phyloP scores from a whole-genome alignment of 1,140 invertebrate genomes.

The Anastrepha obliqua region DNA sequence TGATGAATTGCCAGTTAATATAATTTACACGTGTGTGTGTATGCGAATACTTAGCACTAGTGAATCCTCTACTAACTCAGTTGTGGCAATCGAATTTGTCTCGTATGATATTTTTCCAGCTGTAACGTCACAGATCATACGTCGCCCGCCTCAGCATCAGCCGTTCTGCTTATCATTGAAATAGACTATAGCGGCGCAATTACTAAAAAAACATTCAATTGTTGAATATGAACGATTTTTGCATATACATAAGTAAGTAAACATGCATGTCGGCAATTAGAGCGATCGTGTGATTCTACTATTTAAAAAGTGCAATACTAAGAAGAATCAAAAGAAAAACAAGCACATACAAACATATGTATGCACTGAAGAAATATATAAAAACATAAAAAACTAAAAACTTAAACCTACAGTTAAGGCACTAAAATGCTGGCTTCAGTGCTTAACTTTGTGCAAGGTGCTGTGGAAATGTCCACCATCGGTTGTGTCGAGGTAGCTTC shows the following conservation, averaged over 20 bases:
- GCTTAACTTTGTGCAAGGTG: constrained; percentile 68
- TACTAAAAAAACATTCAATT: constrained; percentile 24
- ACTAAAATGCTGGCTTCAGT: constrained; percentile 56
- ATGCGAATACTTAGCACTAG: neutral
- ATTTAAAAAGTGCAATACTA: constrained; percentile 35
- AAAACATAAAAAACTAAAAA: neutral
- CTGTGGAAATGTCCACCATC: constrained; percentile 70
- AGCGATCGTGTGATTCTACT: constrained; percentile 38
- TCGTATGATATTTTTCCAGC: constrained; percentile 30
- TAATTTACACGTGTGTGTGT: neutral
- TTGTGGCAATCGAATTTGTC: neutral
- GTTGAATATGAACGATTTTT: constrained; percentile 25
- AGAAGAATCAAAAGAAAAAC: neutral
- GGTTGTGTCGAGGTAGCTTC: constrained; percentile 71
- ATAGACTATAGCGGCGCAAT: constrained; percentile 33
- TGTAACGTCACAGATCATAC: constrained; percentile 18
- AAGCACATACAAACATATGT: neutral
- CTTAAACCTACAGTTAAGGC: neutral
- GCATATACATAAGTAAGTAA: neutral
- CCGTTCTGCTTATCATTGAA: constrained; percentile 35
- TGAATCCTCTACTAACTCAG: neutral
- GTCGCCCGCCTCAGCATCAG: constrained; percentile 4
- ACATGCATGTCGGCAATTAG: constrained; percentile 1
- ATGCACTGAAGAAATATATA: neutral
- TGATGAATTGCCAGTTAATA: constrained; percentile 7